phyloP scores from a whole-genome alignment of 2,888 invertebrate species.

The Melieria picta region DNA sequence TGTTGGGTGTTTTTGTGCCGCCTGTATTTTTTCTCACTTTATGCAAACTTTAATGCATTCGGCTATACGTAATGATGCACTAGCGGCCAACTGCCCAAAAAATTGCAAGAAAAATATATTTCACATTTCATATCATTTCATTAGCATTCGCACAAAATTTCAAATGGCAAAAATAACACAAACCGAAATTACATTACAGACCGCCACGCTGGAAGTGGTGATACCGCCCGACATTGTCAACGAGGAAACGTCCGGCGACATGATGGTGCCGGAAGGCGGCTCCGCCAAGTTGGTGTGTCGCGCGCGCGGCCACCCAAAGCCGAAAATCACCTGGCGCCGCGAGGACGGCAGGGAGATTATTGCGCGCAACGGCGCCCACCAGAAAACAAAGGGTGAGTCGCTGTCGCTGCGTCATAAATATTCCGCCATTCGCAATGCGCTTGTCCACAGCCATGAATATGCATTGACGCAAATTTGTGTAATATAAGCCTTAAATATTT shows the following conservation, averaged over 20 bases:
- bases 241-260: conserved; percentile 90
- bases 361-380: conserved; percentile 76
- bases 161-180: neutral
- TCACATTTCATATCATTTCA: too few relatives aligned
- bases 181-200: conserved; percentile 66
- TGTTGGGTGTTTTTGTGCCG: too few relatives aligned
- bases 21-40: too few relatives aligned
- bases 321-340: conserved; percentile 85
- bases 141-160: too few relatives aligned
- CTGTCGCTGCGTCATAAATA: neutral
- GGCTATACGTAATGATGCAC: too few relatives aligned
- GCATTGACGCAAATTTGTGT: too few relatives aligned
- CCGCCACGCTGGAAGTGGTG: conserved; percentile 89
- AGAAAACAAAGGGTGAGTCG: conserved; percentile 77
- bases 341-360: conserved; percentile 88
- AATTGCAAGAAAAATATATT: too few relatives aligned
- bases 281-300: conserved; percentile 87
- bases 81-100: too few relatives aligned
- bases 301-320: conserved; percentile 85
- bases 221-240: conserved; percentile 90
- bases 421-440: too few relatives aligned
- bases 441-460: too few relatives aligned
- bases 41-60: too few relatives aligned
- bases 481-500: neutral
- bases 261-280: conserved; percentile 95